Conservation (phyloP, 2,797 vertebrate species). For the Huso huso region DNA sequence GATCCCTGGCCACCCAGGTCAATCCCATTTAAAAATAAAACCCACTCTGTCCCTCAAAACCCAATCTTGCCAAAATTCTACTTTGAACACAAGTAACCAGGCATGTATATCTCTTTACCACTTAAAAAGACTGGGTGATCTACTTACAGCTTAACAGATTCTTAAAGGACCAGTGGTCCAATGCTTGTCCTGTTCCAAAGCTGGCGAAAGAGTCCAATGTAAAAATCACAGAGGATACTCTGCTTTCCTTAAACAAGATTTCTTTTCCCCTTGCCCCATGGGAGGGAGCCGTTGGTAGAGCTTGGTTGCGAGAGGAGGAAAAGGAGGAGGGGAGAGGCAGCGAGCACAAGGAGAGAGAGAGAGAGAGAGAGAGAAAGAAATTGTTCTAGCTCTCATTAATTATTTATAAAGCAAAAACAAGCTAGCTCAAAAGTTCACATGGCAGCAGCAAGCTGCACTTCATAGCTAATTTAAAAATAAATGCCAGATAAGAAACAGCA, state of each 20-base stretch:
- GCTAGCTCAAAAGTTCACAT: conserved; percentile 32
- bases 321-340: background rate
- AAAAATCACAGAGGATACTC: conserved; percentile 27
- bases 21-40: no score
- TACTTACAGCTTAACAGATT: conserved; percentile 12
- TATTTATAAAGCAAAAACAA: conserved; percentile 27
- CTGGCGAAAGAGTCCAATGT: background rate
- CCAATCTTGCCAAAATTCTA: background rate
- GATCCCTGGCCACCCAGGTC: no score
- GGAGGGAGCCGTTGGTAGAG: no score
- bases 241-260: conserved; percentile 4
- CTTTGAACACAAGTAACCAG: background rate
- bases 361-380: background rate
- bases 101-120: background rate
- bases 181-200: background rate
- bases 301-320: conserved; percentile 12
- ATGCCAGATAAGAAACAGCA: conserved; percentile 39
- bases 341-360: background rate
- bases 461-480: conserved; percentile 47
- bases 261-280: no score
- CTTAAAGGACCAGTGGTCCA: background rate
- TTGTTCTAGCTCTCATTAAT: conserved; percentile 20
- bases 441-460: conserved; percentile 32
- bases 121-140: background rate
- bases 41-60: background rate